Percentiles rank a stretch among this genome's conserved stretches.
These are phyloP conservation scores for Synanthedon myopaeformis DNA, from an alignment of 2,888 invertebrate genomes.

Conservation along the genomic window DNA sequence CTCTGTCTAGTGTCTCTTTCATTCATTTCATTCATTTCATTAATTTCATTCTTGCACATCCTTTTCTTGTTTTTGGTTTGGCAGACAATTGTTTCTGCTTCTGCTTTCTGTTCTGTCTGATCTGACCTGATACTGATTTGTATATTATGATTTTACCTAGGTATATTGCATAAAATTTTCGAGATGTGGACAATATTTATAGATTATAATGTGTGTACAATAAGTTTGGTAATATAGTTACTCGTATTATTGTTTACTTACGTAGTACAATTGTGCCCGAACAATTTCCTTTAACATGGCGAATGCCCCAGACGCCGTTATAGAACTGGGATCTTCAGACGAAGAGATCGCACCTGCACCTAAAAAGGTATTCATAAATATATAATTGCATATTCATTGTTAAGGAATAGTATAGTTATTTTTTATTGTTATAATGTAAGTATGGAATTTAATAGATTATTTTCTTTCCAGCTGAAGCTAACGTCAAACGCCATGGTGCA, in stretches of 20 bases:
- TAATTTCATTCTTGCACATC: too few relatives aligned
- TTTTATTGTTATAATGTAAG: slow-evolving; percentile 3
- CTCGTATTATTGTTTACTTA: too few relatives aligned
- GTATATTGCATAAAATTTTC: too few relatives aligned
- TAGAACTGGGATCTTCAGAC: slow-evolving; percentile 60
- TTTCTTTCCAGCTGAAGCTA: slow-evolving; percentile 37
- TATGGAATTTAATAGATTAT: background rate
- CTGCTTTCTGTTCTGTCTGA: too few relatives aligned
- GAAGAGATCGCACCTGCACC: slow-evolving; percentile 47
- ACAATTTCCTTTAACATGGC: slow-evolving; percentile 26
- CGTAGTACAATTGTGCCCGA: too few relatives aligned
- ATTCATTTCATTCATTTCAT: too few relatives aligned
- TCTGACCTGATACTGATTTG: too few relatives aligned
- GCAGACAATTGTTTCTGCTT: too few relatives aligned
- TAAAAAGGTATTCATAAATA: slow-evolving; percentile 36
- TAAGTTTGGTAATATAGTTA: background rate
- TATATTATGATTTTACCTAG: too few relatives aligned
- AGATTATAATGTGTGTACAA: background rate
- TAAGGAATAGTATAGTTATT: too few relatives aligned
- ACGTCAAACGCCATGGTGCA: slow-evolving; percentile 53
- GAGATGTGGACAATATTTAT: background rate
- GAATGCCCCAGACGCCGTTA: slow-evolving; percentile 47
- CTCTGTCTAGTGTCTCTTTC: fast-evolving
- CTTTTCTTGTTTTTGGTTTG: too few relatives aligned
- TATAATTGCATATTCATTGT: background rate